phyloP scores from a whole-genome alignment of 2,113 vertebrate species.

The Oncorhynchus gorbuscha region DNA sequence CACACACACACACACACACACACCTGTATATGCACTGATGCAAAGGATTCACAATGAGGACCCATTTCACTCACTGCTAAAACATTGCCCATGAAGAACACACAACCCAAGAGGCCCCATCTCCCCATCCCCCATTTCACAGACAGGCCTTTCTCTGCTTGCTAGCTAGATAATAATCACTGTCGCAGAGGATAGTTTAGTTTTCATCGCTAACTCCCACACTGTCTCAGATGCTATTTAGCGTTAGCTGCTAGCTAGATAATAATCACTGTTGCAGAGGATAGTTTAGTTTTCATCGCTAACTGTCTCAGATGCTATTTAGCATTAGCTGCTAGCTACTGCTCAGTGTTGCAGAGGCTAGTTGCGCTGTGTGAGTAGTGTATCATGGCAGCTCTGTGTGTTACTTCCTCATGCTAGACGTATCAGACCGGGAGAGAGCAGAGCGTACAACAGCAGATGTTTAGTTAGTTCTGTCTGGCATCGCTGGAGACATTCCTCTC shows the following conservation, averaged over 20 bases:
- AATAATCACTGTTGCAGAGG: too few species aligned
- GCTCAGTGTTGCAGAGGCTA: not conserved
- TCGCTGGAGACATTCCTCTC: slow-evolving; percentile 37
- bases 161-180: not conserved
- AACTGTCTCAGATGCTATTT: too few species aligned
- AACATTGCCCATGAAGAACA: too few species aligned
- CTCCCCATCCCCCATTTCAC: too few species aligned
- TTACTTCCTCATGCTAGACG: slow-evolving; percentile 27
- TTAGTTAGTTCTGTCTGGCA: slow-evolving; percentile 25
- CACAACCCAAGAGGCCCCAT: too few species aligned
- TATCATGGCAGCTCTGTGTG: not conserved
- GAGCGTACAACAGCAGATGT: slow-evolving; percentile 44
- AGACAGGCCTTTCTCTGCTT: too few species aligned
- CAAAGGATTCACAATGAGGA: too few species aligned
- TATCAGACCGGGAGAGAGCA: slow-evolving; percentile 13
- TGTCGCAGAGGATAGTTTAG: not conserved
- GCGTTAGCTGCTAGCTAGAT: not conserved
- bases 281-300: too few species aligned
- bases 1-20: too few species aligned
- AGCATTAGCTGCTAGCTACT: not conserved
- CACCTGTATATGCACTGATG: too few species aligned
- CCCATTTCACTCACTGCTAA: too few species aligned
- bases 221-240: not conserved
- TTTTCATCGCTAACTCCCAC: too few species aligned
- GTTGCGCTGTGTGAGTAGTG: not conserved